These are phyloP conservation scores for Fundulus diaphanus DNA, from an alignment of 2,797 vertebrate genomes.

Conservation along the genomic window DNA sequence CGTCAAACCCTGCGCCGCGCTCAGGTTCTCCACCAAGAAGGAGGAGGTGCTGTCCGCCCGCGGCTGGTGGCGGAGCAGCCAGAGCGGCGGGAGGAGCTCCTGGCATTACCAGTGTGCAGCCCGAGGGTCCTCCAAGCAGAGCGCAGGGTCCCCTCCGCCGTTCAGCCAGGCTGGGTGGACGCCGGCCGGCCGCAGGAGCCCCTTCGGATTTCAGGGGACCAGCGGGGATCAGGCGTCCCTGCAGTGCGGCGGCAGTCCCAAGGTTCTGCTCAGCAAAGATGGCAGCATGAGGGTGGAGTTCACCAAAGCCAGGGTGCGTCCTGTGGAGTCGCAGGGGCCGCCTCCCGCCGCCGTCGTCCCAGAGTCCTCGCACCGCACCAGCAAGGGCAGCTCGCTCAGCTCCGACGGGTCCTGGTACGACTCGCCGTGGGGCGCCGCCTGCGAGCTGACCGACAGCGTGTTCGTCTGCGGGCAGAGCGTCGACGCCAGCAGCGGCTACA, in stretches of 20 bases:
- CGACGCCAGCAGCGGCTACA: slow-evolving; percentile 63
- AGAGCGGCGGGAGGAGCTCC: slow-evolving; percentile 76
- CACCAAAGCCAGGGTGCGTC: slow-evolving; percentile 72
- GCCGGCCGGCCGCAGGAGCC: slow-evolving; percentile 64
- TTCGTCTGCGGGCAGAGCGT: slow-evolving; percentile 77
- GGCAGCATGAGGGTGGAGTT: slow-evolving; percentile 90
- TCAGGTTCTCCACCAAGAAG: slow-evolving; percentile 84
- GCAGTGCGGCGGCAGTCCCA: slow-evolving; percentile 83
- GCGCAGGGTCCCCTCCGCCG: slow-evolving; percentile 30
- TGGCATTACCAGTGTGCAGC: slow-evolving; percentile 75
- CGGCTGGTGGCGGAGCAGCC: slow-evolving; percentile 83
- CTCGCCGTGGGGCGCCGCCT: slow-evolving; percentile 87
- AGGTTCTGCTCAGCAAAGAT: slow-evolving; percentile 90
- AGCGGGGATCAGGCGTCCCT: slow-evolving; percentile 66
- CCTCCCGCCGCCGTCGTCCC: slow-evolving; percentile 18
- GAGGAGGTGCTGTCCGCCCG: slow-evolving; percentile 83
- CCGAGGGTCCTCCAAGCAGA: slow-evolving; percentile 53
- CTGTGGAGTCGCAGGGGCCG: slow-evolving; percentile 63
- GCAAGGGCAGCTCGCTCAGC: slow-evolving; percentile 92
- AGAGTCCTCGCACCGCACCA: slow-evolving; percentile 84
- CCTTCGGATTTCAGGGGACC: slow-evolving; percentile 67
- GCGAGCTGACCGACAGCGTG: slow-evolving; percentile 80
- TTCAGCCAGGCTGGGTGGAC: slow-evolving; percentile 57
- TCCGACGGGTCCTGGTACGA: slow-evolving; percentile 95
- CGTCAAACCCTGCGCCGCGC: slow-evolving; percentile 81